Percentiles rank a stretch among this genome's conserved stretches.
phyloP scores from a whole-genome alignment of 1,140 invertebrate genomes.

The roundworm (Caenorhabditis elegans) region WBcel235 BX284605.5:19827001-19827500 shows the following conservation, averaged over 20 bases:
- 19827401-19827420: too few relatives aligned
- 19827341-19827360: constrained; percentile 92
- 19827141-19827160: constrained; percentile 91
- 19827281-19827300: constrained; percentile 60
- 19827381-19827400: constrained; percentile 33
- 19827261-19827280: too few relatives aligned
- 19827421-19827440: too few relatives aligned
- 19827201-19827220: constrained; percentile 70
- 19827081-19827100: constrained; percentile 57
- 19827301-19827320: constrained; percentile 75
- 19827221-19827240: constrained; percentile 79
- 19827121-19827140: constrained; percentile 72
- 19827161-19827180: constrained; percentile 81
- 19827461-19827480: too few relatives aligned
- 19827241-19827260: constrained; percentile 64
- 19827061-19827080: constrained; percentile 40
- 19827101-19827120: constrained; percentile 59
- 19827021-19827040: not conserved
- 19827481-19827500: too few relatives aligned
- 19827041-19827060: not conserved
- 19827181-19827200: constrained; percentile 77
- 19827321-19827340: constrained; percentile 84
- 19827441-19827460: too few relatives aligned
- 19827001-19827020: not conserved
- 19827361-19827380: constrained; percentile 81